These are phyloP conservation scores for Psammodynastes pulverulentus DNA, from an alignment of 2,113 vertebrate species.

Conservation along the genomic window DNA sequence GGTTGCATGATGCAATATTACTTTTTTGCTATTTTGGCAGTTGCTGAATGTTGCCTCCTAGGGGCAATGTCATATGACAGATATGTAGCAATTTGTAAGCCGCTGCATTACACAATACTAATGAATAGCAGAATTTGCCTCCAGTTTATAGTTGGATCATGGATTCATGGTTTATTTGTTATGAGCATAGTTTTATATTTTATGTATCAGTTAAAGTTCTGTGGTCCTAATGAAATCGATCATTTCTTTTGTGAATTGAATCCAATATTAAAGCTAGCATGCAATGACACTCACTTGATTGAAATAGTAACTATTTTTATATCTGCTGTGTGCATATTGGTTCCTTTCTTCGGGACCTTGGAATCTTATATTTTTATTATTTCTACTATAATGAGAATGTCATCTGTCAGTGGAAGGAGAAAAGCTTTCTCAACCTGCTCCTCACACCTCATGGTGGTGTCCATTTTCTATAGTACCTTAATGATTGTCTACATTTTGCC, in stretches of 20 bases:
- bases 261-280: constrained; percentile 1
- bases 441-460: constrained; percentile 38
- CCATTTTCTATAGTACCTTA: constrained; percentile 38
- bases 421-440: constrained; percentile 50
- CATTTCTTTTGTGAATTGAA: constrained; percentile 51
- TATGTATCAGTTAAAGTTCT: no score
- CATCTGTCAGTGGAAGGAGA: not conserved
- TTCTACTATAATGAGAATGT: constrained; percentile 7
- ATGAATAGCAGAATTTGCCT: constrained; percentile 17
- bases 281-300: not conserved
- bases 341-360: constrained; percentile 31
- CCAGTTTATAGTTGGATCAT: not conserved
- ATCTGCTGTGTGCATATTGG: not conserved
- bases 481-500: constrained; percentile 10
- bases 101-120: not conserved
- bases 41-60: constrained; percentile 30
- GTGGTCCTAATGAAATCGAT: not conserved
- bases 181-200: no score
- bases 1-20: constrained; percentile 34
- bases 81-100: constrained; percentile 33
- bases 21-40: constrained; percentile 39
- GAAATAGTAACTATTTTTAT: not conserved
- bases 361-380: constrained; percentile 35
- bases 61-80: constrained; percentile 36
- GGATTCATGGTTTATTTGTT: constrained; percentile 4